These are phyloP conservation scores for Cataglyphis rosenhaueri DNA, from an alignment of 2,888 invertebrate species.

Conservation along the genomic window DNA sequence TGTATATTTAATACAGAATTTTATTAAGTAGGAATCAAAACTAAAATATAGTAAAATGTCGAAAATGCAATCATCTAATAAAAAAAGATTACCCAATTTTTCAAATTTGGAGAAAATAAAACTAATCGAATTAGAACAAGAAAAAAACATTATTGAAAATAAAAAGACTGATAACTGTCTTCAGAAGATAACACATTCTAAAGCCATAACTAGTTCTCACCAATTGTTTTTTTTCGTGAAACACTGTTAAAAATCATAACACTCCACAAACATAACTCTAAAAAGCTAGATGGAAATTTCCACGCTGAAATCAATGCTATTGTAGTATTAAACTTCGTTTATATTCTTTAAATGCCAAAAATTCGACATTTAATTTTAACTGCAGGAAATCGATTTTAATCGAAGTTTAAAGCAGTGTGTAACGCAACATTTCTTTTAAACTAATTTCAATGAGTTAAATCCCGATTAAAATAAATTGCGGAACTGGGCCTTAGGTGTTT, in stretches of 20 bases:
- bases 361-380: no score
- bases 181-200: not conserved
- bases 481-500: conserved; percentile 28
- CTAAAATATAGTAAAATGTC: not conserved
- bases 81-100: not conserved
- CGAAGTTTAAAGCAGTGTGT: not conserved
- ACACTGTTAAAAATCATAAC: no score
- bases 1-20: not conserved
- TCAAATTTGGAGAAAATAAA: not conserved
- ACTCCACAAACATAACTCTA: no score
- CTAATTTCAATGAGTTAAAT: not conserved
- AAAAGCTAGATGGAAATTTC: no score
- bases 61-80: not conserved
- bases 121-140: not conserved
- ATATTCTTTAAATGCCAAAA: not conserved
- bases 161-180: not conserved
- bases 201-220: not conserved
- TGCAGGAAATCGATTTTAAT: not conserved
- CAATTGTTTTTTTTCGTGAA: no score
- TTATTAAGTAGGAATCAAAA: no score
- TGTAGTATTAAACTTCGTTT: not conserved
- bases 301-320: not conserved
- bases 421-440: not conserved
- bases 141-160: conserved; percentile 4
- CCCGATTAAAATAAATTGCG: not conserved